phyloP scores from a whole-genome alignment of 2,888 invertebrate genomes.

The Drosophila putrida region DNA sequence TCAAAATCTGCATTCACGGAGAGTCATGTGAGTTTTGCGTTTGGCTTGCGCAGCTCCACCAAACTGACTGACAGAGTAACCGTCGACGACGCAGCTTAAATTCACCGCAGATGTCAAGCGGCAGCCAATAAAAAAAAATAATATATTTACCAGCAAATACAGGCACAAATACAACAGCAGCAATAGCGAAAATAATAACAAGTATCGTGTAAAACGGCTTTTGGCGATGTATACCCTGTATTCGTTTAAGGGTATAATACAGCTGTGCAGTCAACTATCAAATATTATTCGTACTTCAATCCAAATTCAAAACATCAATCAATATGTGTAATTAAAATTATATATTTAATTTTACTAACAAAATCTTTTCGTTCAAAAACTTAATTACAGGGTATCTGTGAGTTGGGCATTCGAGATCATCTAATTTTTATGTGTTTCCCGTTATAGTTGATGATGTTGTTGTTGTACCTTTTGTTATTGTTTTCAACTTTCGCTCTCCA shows the following conservation, averaged over 20 bases:
- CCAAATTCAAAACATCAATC: too few species aligned
- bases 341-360: background rate
- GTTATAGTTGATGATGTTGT: background rate
- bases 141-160: constrained; percentile 3
- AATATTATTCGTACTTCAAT: too few species aligned
- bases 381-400: background rate
- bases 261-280: background rate
- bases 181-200: constrained; percentile 37
- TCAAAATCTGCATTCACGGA: constrained; percentile 23
- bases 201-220: constrained; percentile 56
- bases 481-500: constrained; percentile 29
- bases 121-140: constrained; percentile 38
- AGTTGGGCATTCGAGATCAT: background rate
- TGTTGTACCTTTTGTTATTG: constrained; percentile 12
- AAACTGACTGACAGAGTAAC: constrained; percentile 65
- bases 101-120: constrained; percentile 57
- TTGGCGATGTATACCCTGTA: constrained; percentile 37
- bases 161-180: background rate
- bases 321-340: too few species aligned
- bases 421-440: background rate
- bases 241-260: too few species aligned
- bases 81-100: constrained; percentile 60
- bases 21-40: constrained; percentile 54
- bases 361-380: background rate
- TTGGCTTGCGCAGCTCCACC: constrained; percentile 47